Conservation (phyloP, 1,140 invertebrate genomes). For the Papilio glaucus region DNA sequence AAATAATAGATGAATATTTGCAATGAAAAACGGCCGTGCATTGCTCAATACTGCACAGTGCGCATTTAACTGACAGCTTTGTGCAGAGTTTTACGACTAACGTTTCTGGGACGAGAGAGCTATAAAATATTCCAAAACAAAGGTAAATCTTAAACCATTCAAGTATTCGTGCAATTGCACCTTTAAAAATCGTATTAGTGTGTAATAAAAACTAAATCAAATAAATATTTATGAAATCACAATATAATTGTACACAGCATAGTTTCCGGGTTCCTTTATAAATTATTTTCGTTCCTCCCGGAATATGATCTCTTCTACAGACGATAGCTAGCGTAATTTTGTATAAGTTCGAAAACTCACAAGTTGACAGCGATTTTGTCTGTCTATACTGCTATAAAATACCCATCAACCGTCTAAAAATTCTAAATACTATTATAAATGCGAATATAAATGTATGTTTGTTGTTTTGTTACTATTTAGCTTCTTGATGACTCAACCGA, state of each 20-base stretch:
- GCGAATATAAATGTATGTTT: too few species aligned
- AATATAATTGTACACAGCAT: neutral
- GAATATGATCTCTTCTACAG: too few species aligned
- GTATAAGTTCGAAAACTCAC: too few species aligned
- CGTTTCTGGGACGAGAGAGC: conserved; percentile 60
- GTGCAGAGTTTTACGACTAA: conserved; percentile 68
- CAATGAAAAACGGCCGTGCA: conserved; percentile 24
- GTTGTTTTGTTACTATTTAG: too few species aligned
- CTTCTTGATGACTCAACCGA: too few species aligned
- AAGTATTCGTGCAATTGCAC: conserved; percentile 36
- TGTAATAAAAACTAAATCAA: neutral
- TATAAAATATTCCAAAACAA: conserved; percentile 69
- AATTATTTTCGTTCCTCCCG: too few species aligned
- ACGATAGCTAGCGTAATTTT: too few species aligned
- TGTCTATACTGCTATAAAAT: too few species aligned
- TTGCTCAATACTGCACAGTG: conserved; percentile 50
- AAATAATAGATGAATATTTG: conserved; percentile 2
- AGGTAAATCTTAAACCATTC: conserved; percentile 49
- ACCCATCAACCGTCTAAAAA: too few species aligned
- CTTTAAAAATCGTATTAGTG: neutral
- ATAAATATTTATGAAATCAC: neutral
- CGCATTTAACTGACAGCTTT: conserved; percentile 54
- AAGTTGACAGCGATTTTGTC: too few species aligned
- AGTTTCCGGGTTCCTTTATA: too few species aligned
- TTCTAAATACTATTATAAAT: too few species aligned